phyloP scores from a whole-genome alignment of 2,797 vertebrate species.

The Macrochelys suwanniensis region DNA sequence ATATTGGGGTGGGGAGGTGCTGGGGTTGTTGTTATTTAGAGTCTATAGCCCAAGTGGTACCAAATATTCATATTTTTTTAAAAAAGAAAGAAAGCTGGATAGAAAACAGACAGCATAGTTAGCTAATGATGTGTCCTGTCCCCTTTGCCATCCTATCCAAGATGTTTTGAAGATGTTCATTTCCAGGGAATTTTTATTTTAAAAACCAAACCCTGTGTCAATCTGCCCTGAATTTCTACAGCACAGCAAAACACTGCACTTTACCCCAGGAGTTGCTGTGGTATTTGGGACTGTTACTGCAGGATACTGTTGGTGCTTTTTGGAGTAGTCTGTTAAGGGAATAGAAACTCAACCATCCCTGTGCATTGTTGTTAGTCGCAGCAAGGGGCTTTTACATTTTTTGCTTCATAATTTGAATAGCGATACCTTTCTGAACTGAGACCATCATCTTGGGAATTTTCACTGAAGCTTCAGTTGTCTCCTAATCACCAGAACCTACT shows the following conservation, averaged over 20 bases:
- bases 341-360: background rate
- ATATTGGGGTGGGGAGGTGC: background rate
- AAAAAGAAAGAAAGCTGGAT: background rate
- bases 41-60: background rate
- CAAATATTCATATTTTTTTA: background rate
- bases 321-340: background rate
- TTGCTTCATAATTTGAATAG: background rate
- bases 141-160: background rate
- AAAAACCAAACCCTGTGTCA: background rate
- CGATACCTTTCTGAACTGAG: background rate
- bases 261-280: background rate
- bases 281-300: accelerated
- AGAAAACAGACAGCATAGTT: background rate
- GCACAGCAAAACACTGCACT: background rate
- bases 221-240: background rate
- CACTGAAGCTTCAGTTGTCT: conserved; percentile 52
- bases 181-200: background rate
- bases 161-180: background rate
- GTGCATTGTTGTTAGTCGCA: accelerated
- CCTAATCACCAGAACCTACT: conserved; percentile 10
- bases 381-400: background rate
- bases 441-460: conserved; percentile 11
- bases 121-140: accelerated
- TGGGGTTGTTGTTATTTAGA: background rate
- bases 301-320: background rate